phyloP scores from a whole-genome alignment of 2,888 invertebrate species.

The Leptodirus hochenwartii region DNA sequence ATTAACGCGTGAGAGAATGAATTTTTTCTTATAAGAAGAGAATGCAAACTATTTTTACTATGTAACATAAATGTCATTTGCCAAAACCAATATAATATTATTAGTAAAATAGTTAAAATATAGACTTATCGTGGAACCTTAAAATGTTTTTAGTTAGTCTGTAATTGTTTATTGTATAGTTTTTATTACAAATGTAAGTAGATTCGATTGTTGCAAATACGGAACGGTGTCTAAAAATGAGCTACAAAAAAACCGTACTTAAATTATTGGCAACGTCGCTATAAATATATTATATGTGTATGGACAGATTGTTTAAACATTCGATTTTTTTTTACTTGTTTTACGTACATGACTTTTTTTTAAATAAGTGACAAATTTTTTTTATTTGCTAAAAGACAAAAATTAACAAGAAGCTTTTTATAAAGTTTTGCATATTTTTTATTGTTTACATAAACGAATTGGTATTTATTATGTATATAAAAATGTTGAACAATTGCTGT shows the following conservation, averaged over 20 bases:
- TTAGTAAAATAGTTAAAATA: conserved; percentile 2
- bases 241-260: conserved; percentile 16
- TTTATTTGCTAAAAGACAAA: too few species aligned
- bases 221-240: conserved; percentile 11
- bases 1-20: conserved; percentile 9
- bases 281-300: conserved; percentile 8
- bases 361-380: too few species aligned
- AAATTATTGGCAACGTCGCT: conserved; percentile 13
- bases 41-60: conserved; percentile 25
- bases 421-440: too few species aligned
- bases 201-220: conserved; percentile 14
- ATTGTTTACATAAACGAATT: too few species aligned
- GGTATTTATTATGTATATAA: too few species aligned
- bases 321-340: too few species aligned
- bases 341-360: too few species aligned
- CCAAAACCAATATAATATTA: conserved; percentile 24
- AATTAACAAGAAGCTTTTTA: too few species aligned
- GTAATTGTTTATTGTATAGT: conserved; percentile 12
- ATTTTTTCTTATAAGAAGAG: conserved; percentile 14
- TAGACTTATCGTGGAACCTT: conserved; percentile 1
- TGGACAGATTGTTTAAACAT: too few species aligned
- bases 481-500: too few species aligned
- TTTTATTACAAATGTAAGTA: too few species aligned
- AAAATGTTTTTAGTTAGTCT: conserved; percentile 9
- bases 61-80: conserved; percentile 32